Evolutionary conservation across 2,888 invertebrate species (phyloP).

Genomic region (Pristionchus maxplancki): DNA sequence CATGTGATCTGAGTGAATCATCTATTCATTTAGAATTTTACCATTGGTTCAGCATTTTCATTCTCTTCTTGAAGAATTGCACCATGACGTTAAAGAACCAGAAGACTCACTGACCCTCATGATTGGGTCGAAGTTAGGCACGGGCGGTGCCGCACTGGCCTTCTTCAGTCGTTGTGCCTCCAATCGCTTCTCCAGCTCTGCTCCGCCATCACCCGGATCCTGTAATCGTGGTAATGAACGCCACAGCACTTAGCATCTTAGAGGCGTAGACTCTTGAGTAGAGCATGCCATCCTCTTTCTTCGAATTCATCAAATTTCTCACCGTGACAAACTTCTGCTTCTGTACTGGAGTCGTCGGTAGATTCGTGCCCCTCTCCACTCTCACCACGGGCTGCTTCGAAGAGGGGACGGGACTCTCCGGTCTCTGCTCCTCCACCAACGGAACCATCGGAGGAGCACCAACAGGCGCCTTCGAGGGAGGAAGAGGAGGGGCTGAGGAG

Average conservation of each 20-base stretch:
- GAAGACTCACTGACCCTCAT: background rate
- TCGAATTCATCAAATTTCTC: background rate
- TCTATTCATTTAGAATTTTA: background rate
- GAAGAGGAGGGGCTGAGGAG: background rate
- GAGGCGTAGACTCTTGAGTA: no score
- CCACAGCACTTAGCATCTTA: no score
- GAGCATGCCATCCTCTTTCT: no score
- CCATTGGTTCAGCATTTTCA: no score
- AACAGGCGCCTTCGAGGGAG: background rate
- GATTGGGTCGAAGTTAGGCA: constrained; percentile 48
- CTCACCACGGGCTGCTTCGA: constrained; percentile 34
- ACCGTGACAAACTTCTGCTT: constrained; percentile 51
- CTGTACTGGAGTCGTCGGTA: constrained; percentile 1
- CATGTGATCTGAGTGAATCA: background rate
- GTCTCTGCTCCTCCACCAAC: constrained; percentile 1
- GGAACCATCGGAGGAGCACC: constrained; percentile 43
- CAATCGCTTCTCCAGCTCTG: constrained; percentile 62
- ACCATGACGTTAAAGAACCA: no score
- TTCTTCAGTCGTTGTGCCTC: constrained; percentile 64
- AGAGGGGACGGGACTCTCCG: background rate
- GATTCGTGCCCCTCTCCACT: constrained; percentile 18
- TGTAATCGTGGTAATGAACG: no score
- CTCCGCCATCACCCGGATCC: constrained; percentile 59
- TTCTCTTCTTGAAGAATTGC: no score
- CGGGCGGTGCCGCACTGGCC: background rate